Percentiles rank a stretch among this genome's conserved stretches.
phyloP scores from a whole-genome alignment of 2,797 vertebrate genomes.

The Acrossocheilus fasciatus region DNA sequence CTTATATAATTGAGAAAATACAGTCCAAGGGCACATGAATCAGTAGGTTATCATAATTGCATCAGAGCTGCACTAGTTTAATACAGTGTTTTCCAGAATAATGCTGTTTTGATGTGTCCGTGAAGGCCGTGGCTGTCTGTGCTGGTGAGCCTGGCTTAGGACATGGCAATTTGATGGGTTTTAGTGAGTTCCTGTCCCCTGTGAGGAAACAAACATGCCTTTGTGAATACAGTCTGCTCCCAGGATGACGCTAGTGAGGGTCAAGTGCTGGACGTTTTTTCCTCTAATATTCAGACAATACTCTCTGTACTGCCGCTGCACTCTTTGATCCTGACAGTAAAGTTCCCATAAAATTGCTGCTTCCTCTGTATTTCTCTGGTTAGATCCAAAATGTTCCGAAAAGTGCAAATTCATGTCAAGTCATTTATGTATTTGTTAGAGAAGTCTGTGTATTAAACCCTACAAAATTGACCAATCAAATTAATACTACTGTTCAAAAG shows the following conservation, averaged over 20 bases:
- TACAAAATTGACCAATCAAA: not conserved
- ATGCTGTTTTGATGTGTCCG: conserved; percentile 65
- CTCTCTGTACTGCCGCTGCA: conserved; percentile 53
- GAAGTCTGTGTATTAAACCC: not conserved
- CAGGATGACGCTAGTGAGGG: conserved; percentile 69
- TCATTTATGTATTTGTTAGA: not conserved
- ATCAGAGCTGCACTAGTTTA: not conserved
- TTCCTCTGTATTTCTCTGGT: conserved; percentile 53
- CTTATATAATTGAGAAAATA: not conserved
- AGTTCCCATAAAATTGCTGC: conserved; percentile 62
- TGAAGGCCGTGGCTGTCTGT: conserved; percentile 32
- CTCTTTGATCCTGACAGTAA: conserved; percentile 70
- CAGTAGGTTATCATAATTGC: not conserved
- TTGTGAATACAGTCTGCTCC: conserved; percentile 68
- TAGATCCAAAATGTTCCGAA: conserved; percentile 36
- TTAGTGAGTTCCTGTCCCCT: conserved; percentile 75
- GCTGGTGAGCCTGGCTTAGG: conserved; percentile 42
- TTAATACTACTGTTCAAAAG: too few species aligned
- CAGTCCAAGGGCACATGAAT: not conserved
- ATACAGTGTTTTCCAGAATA: conserved; percentile 65
- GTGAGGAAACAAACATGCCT: conserved; percentile 74
- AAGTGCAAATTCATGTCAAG: not conserved
- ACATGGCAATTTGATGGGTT: conserved; percentile 47
- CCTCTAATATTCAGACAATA: conserved; percentile 52
- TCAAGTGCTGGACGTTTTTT: conserved; percentile 70